These are phyloP conservation scores for Eupithecia dodoneata DNA, from an alignment of 2,888 invertebrate genomes.

Conservation along the genomic window DNA sequence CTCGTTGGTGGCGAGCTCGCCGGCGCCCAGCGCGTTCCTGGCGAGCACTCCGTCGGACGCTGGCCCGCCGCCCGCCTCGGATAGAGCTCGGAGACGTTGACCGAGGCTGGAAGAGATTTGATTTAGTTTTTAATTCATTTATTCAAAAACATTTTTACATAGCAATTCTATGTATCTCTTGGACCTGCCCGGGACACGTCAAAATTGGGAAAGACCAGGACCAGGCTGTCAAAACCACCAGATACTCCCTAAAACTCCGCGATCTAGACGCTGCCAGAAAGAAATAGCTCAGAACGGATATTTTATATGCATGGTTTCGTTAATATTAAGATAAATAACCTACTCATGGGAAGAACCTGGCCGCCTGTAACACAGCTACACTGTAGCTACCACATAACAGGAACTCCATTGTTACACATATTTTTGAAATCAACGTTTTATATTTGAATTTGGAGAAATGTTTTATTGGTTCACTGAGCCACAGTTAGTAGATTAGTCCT, in stretches of 20 bases:
- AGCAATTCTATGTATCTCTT: too few species aligned
- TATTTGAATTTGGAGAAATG: not conserved
- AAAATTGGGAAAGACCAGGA: not conserved
- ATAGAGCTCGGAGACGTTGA: constrained; percentile 89
- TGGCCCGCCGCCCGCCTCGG: constrained; percentile 86
- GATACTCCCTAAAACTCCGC: not conserved
- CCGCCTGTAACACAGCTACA: too few species aligned
- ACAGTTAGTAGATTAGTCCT: not conserved
- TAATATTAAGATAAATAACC: too few species aligned
- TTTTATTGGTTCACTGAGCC: not conserved
- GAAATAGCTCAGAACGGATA: too few species aligned
- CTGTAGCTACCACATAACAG: too few species aligned
- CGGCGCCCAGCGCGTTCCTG: constrained; percentile 88
- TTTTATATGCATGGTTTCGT: too few species aligned
- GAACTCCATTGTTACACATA: too few species aligned
- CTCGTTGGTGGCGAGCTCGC: constrained; percentile 92
- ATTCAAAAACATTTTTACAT: too few species aligned
- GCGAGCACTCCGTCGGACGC: constrained; percentile 87
- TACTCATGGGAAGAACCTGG: too few species aligned
- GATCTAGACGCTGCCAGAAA: too few species aligned
- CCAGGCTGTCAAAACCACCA: not conserved
- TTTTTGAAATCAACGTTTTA: too few species aligned
- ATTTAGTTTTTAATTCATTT: not conserved
- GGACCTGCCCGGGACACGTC: not conserved
- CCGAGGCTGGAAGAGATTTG: constrained; percentile 85